phyloP scores from a whole-genome alignment of 2,797 vertebrate genomes.

The Spinibarbus caldwelli region DNA sequence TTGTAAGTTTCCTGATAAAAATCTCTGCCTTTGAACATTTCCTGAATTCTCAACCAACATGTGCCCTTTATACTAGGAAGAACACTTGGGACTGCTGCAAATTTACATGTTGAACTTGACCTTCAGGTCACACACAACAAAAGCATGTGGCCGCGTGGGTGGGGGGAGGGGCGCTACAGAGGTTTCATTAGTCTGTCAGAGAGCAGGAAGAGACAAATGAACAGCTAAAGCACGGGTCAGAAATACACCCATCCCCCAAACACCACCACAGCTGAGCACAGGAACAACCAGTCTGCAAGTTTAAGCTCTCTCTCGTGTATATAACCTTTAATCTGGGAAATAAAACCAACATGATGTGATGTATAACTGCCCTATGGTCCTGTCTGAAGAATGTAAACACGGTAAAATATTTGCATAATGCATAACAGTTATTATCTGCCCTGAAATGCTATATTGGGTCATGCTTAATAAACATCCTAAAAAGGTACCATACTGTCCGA shows the following conservation, averaged over 20 bases:
- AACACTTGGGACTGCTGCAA: slow-evolving; percentile 7
- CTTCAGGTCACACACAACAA: slow-evolving; percentile 56
- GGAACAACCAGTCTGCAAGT: neutral
- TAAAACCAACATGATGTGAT: neutral
- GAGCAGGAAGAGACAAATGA: slow-evolving; percentile 40
- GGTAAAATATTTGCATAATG: neutral
- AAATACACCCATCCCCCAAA: slow-evolving; percentile 27
- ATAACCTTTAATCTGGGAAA: neutral
- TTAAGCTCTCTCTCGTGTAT: neutral
- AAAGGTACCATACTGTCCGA: neutral
- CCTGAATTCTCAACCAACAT: slow-evolving; percentile 11
- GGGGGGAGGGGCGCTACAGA: slow-evolving; percentile 47
- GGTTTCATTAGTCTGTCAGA: slow-evolving; percentile 42
- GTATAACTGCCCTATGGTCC: neutral
- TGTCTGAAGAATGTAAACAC: neutral
- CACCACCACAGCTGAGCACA: neutral
- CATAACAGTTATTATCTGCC: too few relatives aligned
- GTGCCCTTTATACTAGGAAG: slow-evolving; percentile 22
- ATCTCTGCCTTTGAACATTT: neutral
- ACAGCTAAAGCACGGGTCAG: slow-evolving; percentile 21
- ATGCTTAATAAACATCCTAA: neutral
- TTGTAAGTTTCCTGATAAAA: slow-evolving; percentile 12
- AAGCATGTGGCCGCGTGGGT: slow-evolving; percentile 20
- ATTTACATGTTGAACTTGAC: slow-evolving; percentile 58
- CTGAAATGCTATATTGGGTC: neutral